phyloP scores from a whole-genome alignment of 2,113 vertebrate species.

The Corapipo altera region DNA sequence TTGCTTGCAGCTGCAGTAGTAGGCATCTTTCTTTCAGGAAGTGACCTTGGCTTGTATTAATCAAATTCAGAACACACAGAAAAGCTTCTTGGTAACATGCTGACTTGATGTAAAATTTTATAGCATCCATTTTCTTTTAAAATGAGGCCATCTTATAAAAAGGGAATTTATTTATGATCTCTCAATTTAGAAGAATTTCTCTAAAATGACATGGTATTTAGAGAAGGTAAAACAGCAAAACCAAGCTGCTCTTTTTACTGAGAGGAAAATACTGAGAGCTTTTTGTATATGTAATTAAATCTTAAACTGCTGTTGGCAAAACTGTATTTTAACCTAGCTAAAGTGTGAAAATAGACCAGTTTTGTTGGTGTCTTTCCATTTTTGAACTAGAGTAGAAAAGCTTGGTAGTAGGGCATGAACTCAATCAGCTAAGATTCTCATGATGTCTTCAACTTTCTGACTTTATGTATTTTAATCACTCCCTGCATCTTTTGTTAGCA shows the following conservation, averaged over 20 bases:
- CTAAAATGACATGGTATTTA: not conserved
- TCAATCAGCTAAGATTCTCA: not conserved
- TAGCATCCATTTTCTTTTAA: constrained; percentile 72
- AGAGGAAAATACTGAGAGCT: not conserved
- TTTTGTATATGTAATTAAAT: not conserved
- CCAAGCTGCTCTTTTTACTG: not conserved
- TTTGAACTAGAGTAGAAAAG: not conserved
- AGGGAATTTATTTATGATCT: constrained; percentile 25
- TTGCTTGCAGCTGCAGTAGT: constrained; percentile 76
- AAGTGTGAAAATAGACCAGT: not conserved
- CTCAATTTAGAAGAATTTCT: constrained; percentile 37
- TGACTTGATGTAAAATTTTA: constrained; percentile 80
- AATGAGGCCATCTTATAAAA: constrained; percentile 69
- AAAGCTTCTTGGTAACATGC: constrained; percentile 78
- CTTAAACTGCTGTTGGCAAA: not conserved
- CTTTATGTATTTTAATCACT: not conserved
- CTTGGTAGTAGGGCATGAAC: not conserved
- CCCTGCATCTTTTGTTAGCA: not conserved
- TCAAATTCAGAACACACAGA: constrained; percentile 80
- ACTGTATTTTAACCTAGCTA: not conserved
- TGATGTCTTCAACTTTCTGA: not conserved
- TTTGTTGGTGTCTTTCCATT: not conserved
- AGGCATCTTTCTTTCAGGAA: constrained; percentile 80
- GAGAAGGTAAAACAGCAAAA: constrained; percentile 7
- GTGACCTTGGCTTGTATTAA: constrained; percentile 82